A percentile compares a stretch with the other conserved stretches of the same genome.
phyloP scores from a whole-genome alignment of 2,797 vertebrate genomes.

The Arrhamphus sclerolepis region DNA sequence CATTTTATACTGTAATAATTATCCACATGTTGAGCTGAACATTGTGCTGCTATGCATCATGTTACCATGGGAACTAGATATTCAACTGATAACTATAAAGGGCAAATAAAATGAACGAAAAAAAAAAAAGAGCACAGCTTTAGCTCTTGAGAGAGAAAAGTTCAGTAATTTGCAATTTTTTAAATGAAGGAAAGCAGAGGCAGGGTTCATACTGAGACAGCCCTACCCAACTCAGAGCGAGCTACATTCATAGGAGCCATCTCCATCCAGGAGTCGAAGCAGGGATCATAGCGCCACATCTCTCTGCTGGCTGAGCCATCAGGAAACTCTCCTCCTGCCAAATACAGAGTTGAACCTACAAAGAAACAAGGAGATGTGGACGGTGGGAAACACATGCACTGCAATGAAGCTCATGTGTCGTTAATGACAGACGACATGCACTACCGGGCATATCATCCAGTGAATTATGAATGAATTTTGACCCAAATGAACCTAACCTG shows the following conservation, averaged over 20 bases:
- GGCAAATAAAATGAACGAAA: too few relatives aligned
- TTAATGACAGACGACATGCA: background rate
- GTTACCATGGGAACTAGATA: too few relatives aligned
- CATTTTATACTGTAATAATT: too few relatives aligned
- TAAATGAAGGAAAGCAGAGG: background rate
- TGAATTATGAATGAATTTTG: background rate
- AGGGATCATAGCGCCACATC: slow-evolving; percentile 87
- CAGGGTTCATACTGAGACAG: background rate
- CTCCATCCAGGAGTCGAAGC: slow-evolving; percentile 85
- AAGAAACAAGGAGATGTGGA: background rate
- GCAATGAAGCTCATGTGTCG: background rate
- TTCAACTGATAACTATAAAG: too few relatives aligned
- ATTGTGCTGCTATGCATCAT: too few relatives aligned
- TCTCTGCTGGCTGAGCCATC: slow-evolving; percentile 85
- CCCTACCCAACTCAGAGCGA: slow-evolving; percentile 82
- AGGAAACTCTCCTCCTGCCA: slow-evolving; percentile 85
- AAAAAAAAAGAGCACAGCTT: too few relatives aligned
- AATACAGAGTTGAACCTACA: slow-evolving; percentile 80
- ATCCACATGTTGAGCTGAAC: too few relatives aligned
- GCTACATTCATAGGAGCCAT: slow-evolving; percentile 86
- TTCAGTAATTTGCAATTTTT: background rate
- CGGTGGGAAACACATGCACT: background rate
- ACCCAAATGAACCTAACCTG: slow-evolving; percentile 68
- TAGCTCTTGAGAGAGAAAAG: too few relatives aligned
- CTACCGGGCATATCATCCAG: background rate